Evolutionary conservation across 1,140 invertebrate species (phyloP).

Genomic region (Diorhabda elongata): DNA sequence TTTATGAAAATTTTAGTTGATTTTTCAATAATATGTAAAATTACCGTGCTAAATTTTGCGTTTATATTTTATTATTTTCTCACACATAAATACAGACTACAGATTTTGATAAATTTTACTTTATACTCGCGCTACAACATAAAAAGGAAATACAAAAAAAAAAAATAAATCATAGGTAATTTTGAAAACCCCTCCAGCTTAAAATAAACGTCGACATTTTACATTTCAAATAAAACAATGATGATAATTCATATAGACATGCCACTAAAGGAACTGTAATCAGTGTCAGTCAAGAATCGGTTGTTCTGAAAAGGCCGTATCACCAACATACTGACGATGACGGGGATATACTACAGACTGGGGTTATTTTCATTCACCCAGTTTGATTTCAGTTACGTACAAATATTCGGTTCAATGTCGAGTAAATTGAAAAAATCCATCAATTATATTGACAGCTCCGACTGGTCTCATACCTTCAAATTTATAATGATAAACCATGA

Average conservation of each 20-base stretch:
- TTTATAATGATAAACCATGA: neutral
- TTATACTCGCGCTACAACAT: no score
- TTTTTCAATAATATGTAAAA: no score
- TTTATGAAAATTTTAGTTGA: no score
- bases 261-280: slow-evolving; percentile 2
- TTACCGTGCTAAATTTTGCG: no score
- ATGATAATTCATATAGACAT: slow-evolving; percentile 1
- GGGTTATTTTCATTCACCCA: slow-evolving; percentile 2
- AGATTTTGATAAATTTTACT: no score
- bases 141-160: no score
- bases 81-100: no score
- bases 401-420: neutral
- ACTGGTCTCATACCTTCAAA: neutral
- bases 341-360: neutral
- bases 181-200: neutral
- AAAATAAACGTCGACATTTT: neutral
- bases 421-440: slow-evolving; percentile 3
- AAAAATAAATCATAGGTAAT: no score
- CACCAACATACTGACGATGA: neutral
- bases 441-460: neutral
- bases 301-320: slow-evolving; percentile 2
- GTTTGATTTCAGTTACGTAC: neutral
- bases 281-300: slow-evolving; percentile 1
- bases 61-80: no score
- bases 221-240: slow-evolving; percentile 3